These are phyloP conservation scores for Epinotia demarniana DNA, from an alignment of 2,888 invertebrate genomes.

Conservation along the genomic window DNA sequence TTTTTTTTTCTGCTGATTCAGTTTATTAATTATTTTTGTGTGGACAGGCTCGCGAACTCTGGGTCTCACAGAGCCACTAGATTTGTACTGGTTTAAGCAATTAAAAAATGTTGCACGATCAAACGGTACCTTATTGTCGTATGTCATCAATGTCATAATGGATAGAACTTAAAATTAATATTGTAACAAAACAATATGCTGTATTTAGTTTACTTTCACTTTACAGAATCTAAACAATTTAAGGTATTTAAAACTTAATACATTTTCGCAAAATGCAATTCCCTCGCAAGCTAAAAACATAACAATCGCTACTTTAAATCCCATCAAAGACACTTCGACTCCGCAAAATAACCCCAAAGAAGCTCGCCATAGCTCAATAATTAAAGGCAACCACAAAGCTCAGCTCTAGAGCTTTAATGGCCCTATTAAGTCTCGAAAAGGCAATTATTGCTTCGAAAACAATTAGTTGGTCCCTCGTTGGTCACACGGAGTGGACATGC, in stretches of 20 bases:
- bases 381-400: conserved; percentile 41
- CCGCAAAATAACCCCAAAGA: conserved; percentile 6
- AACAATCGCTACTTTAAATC: conserved; percentile 9
- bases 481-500: conserved; percentile 42
- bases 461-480: conserved; percentile 59
- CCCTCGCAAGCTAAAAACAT: neutral
- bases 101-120: no score
- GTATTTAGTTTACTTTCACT: no score
- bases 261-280: neutral
- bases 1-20: no score
- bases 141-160: no score
- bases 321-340: conserved; percentile 15
- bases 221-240: neutral
- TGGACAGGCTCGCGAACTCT: no score
- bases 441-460: conserved; percentile 68
- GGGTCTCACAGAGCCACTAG: no score
- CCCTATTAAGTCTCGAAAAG: conserved; percentile 64
- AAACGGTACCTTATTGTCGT: no score
- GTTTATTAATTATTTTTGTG: no score
- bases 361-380: conserved; percentile 37
- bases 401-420: conserved; percentile 57
- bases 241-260: no score
- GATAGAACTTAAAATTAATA: no score
- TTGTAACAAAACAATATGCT: no score
- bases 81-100: no score